phyloP scores from a whole-genome alignment of 2,888 invertebrate species.

The Yponomeuta cagnagella region DNA sequence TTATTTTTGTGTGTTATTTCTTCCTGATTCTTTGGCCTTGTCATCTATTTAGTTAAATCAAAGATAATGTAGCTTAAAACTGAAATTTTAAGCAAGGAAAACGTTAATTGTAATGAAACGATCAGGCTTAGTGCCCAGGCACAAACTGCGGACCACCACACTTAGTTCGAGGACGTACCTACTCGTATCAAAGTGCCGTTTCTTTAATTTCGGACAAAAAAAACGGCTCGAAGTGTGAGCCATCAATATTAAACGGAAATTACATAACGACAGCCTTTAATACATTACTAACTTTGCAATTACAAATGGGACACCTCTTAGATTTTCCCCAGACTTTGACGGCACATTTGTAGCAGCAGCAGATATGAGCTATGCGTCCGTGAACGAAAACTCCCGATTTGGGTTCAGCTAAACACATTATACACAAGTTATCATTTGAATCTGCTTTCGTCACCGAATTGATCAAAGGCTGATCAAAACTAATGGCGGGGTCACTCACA shows the following conservation, averaged over 20 bases:
- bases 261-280: slow-evolving; percentile 75
- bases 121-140: too few species aligned
- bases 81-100: too few species aligned
- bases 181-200: too few species aligned
- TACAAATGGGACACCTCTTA: slow-evolving; percentile 81
- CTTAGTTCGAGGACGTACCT: too few species aligned
- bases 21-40: too few species aligned
- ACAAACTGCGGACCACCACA: too few species aligned
- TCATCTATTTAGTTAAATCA: too few species aligned
- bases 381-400: slow-evolving; percentile 83
- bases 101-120: too few species aligned
- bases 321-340: slow-evolving; percentile 78
- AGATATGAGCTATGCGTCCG: slow-evolving; percentile 79
- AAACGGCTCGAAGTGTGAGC: too few species aligned
- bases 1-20: too few species aligned
- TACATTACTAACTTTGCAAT: slow-evolving; percentile 80
- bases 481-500: slow-evolving; percentile 59
- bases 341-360: slow-evolving; percentile 83
- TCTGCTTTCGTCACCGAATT: slow-evolving; percentile 38
- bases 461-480: slow-evolving; percentile 38
- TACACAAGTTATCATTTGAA: slow-evolving; percentile 64
- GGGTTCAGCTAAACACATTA: slow-evolving; percentile 77
- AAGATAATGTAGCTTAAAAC: too few species aligned
- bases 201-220: too few species aligned
- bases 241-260: slow-evolving; percentile 17